A percentile compares a stretch with the other conserved stretches of the same genome.
phyloP scores from a whole-genome alignment of 2,888 invertebrate species.

The Eilema caniola region DNA sequence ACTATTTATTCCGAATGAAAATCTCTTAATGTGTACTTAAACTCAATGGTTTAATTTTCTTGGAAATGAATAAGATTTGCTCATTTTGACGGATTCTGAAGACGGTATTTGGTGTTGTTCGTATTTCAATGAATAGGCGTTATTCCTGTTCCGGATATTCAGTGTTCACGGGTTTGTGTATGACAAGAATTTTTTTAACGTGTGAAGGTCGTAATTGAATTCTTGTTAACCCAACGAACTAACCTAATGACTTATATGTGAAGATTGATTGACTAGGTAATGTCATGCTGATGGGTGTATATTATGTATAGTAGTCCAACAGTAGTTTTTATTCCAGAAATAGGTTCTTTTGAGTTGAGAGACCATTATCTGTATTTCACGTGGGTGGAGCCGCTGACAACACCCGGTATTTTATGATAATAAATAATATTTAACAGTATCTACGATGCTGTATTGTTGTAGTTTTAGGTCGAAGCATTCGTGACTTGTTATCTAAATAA shows the following conservation, averaged over 20 bases:
- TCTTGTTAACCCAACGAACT: background rate
- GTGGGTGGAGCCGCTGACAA: background rate
- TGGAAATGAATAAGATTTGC: slow-evolving; percentile 23
- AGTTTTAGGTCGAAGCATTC: background rate
- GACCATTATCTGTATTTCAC: background rate
- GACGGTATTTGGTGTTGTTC: slow-evolving; percentile 6
- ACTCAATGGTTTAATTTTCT: slow-evolving; percentile 23
- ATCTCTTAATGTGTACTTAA: slow-evolving; percentile 17
- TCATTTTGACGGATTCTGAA: slow-evolving; percentile 21
- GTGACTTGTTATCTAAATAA: background rate
- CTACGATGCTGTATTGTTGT: background rate
- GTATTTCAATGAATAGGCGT: slow-evolving; percentile 6
- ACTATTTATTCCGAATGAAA: slow-evolving; percentile 6
- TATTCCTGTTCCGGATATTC: background rate
- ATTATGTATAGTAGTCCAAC: too few species aligned
- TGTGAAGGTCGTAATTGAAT: background rate
- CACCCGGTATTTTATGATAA: background rate
- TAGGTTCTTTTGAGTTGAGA: too few species aligned
- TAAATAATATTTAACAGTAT: background rate
- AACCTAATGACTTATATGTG: background rate
- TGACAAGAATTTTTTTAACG: background rate
- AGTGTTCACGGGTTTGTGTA: background rate
- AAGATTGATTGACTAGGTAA: background rate
- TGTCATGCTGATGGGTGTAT: too few species aligned
- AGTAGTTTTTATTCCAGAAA: too few species aligned